Conservation (phyloP, 2,888 invertebrate genomes). For the Epiblema foenella region DNA sequence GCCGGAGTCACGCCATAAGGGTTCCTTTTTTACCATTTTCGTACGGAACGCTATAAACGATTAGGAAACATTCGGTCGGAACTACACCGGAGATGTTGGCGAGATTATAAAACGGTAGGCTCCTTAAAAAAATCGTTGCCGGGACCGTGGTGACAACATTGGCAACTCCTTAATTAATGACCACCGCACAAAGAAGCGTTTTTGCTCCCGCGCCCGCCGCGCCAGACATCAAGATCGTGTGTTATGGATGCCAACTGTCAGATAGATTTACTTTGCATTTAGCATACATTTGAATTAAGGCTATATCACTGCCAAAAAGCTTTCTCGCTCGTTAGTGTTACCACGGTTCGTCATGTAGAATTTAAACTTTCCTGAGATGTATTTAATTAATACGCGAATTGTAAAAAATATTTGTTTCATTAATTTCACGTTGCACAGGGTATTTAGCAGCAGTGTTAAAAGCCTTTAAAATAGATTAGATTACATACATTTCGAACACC, state of each 20-base stretch:
- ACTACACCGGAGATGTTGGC: background rate
- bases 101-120: no score
- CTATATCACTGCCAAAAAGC: no score
- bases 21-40: no score
- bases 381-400: no score
- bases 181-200: conserved; percentile 65
- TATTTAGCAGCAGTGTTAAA: background rate
- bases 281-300: conserved; percentile 5
- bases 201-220: conserved; percentile 48
- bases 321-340: no score
- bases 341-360: no score
- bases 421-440: background rate
- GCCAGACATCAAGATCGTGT: conserved; percentile 76
- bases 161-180: conserved; percentile 76
- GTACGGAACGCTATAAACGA: background rate
- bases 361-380: no score
- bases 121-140: conserved; percentile 7
- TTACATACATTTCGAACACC: background rate
- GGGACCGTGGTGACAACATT: conserved; percentile 34
- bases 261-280: conserved; percentile 52
- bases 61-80: background rate
- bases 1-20: no score
- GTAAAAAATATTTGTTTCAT: no score
- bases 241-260: conserved; percentile 75
- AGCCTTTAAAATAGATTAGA: background rate